Conservation (phyloP, 1,140 invertebrate genomes). For the Varroa destructor region DNA sequence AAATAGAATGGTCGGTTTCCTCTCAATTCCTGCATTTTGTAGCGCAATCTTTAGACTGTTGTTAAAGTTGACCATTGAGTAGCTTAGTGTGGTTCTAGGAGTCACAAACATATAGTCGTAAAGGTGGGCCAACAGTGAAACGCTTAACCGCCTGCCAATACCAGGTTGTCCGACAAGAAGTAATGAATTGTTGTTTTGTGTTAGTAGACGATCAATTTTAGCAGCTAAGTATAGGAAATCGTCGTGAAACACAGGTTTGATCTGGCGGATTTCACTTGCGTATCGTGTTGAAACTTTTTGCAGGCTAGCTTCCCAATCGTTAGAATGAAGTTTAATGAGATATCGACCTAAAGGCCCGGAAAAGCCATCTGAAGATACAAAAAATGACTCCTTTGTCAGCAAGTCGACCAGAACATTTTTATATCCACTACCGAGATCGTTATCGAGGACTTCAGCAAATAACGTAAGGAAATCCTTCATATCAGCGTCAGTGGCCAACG, state of each 20-base stretch:
- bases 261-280: conserved; percentile 46
- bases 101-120: conserved; percentile 54
- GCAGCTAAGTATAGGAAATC: conserved; percentile 54
- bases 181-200: conserved; percentile 51
- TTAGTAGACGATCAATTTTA: conserved; percentile 50
- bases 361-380: conserved; percentile 39
- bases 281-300: conserved; percentile 48
- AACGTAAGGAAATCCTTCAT: conserved; percentile 49
- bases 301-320: conserved; percentile 50
- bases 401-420: conserved; percentile 25
- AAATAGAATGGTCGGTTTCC: conserved; percentile 58
- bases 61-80: conserved; percentile 51
- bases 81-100: conserved; percentile 48
- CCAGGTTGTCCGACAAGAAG: conserved; percentile 61
- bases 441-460: conserved; percentile 52
- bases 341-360: conserved; percentile 43
- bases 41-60: conserved; percentile 50
- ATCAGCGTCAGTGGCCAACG: conserved; percentile 48
- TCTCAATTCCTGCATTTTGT: conserved; percentile 64
- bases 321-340: conserved; percentile 45
- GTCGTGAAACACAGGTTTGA: conserved; percentile 49
- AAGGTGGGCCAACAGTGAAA: conserved; percentile 56
- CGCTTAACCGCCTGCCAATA: conserved; percentile 58
- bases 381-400: conserved; percentile 30
- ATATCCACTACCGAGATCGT: conserved; percentile 42